These are phyloP conservation scores for Serrognathus titanus DNA, from an alignment of 2,888 invertebrate genomes.

Conservation along the genomic window DNA sequence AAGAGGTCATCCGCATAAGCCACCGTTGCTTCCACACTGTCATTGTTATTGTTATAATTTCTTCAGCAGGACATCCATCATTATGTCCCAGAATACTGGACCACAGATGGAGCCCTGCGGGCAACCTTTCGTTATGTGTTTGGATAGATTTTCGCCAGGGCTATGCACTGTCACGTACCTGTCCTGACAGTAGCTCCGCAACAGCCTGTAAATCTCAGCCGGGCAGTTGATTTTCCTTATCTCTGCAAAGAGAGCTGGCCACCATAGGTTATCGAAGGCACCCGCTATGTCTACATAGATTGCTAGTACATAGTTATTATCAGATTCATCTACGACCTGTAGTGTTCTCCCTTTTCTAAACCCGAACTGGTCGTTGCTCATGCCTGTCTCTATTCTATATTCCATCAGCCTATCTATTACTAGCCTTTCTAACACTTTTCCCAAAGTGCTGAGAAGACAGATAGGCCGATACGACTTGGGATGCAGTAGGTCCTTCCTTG, in stretches of 20 bases:
- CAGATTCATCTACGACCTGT: background rate
- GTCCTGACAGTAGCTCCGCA: slow-evolving; percentile 13
- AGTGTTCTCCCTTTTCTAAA: background rate
- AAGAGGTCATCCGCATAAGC: slow-evolving; percentile 11
- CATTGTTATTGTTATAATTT: background rate
- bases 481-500: background rate
- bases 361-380: slow-evolving; percentile 10
- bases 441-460: background rate
- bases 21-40: background rate
- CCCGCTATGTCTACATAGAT: slow-evolving; percentile 15
- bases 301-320: slow-evolving; percentile 5
- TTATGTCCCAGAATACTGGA: slow-evolving; percentile 6
- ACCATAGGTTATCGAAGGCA: slow-evolving; percentile 18
- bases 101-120: slow-evolving; percentile 15
- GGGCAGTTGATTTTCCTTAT: slow-evolving; percentile 2
- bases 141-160: background rate
- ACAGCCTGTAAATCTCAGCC: background rate
- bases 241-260: slow-evolving; percentile 4
- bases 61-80: slow-evolving; percentile 2
- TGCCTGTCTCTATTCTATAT: no score
- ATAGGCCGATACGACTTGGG: background rate
- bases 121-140: slow-evolving; percentile 4
- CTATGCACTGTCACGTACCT: background rate
- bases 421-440: slow-evolving; percentile 1
- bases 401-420: no score